A percentile compares a stretch with the other conserved stretches of the same genome.
Evolutionary conservation across 1,140 invertebrate genomes (phyloP).

Genomic region (Prorops nasuta): DNA sequence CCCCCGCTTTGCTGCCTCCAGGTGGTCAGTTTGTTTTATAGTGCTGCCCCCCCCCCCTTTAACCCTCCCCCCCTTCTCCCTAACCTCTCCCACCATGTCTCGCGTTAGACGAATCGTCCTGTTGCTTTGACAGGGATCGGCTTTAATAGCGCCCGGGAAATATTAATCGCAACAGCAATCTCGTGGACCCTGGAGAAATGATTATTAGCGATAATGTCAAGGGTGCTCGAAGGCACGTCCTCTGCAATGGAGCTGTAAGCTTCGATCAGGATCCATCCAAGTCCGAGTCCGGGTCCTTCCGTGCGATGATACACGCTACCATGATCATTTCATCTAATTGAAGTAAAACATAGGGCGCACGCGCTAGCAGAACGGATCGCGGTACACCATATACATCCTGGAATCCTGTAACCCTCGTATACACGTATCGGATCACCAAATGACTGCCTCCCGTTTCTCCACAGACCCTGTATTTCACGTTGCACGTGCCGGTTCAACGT

Average conservation of each 20-base stretch:
- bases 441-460: slow-evolving; percentile 48
- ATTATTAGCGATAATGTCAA: slow-evolving; percentile 51
- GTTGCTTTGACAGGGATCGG: no score
- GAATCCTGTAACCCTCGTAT: no score
- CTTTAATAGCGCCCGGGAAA: no score
- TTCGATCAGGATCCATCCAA: slow-evolving; percentile 8
- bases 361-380: slow-evolving; percentile 17
- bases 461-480: slow-evolving; percentile 38
- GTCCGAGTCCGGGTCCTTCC: slow-evolving; percentile 3
- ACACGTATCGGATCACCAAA: slow-evolving; percentile 47
- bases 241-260: slow-evolving; percentile 18
- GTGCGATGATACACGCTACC: slow-evolving; percentile 29
- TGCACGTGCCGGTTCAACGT: slow-evolving; percentile 41
- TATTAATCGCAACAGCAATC: no score
- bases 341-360: slow-evolving; percentile 54
- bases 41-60: no score
- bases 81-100: no score
- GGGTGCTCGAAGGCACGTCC: slow-evolving; percentile 37
- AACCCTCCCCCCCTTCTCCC: no score
- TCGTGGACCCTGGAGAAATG: no score
- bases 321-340: slow-evolving; percentile 54
- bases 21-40: slow-evolving; percentile 43
- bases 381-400: no score
- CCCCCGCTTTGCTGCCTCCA: slow-evolving; percentile 37
- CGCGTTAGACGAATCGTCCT: no score